These are phyloP conservation scores for Noctua pronuba DNA, from an alignment of 2,888 invertebrate genomes.

Conservation along the genomic window DNA sequence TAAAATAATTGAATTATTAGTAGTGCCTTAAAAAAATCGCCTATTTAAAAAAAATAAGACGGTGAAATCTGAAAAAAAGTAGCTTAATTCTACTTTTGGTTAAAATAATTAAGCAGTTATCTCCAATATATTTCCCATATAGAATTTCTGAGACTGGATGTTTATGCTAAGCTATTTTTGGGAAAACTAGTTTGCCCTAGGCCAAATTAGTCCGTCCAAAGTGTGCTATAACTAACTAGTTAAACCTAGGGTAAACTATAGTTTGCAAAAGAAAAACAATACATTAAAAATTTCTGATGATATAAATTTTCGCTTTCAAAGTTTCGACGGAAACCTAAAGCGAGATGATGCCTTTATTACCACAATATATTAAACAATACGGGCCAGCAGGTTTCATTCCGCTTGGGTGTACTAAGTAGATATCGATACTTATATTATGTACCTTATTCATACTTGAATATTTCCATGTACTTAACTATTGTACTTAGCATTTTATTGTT, in stretches of 20 bases:
- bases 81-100: constrained; percentile 26
- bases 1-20: constrained; percentile 49
- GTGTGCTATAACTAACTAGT: constrained; percentile 26
- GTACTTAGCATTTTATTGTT: constrained; percentile 47
- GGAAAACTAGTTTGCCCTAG: constrained; percentile 21
- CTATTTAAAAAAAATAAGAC: constrained; percentile 39
- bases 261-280: constrained; percentile 1
- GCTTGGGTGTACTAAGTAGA: constrained; percentile 59
- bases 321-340: constrained; percentile 85
- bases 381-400: constrained; percentile 63
- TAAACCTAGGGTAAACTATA: constrained; percentile 32
- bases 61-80: constrained; percentile 23
- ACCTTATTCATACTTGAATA: constrained; percentile 30
- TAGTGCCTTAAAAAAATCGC: constrained; percentile 65
- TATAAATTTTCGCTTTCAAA: constrained; percentile 79
- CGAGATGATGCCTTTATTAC: constrained; percentile 75
- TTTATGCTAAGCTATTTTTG: constrained; percentile 7
- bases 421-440: constrained; percentile 53
- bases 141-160: not conserved
- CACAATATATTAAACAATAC: constrained; percentile 43
- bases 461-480: constrained; percentile 59
- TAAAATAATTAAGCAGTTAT: constrained; percentile 14
- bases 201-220: constrained; percentile 40
- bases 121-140: constrained; percentile 9
- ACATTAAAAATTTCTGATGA: constrained; percentile 13